phyloP scores from a whole-genome alignment of 2,888 invertebrate species.

The Amiota communis region DNA sequence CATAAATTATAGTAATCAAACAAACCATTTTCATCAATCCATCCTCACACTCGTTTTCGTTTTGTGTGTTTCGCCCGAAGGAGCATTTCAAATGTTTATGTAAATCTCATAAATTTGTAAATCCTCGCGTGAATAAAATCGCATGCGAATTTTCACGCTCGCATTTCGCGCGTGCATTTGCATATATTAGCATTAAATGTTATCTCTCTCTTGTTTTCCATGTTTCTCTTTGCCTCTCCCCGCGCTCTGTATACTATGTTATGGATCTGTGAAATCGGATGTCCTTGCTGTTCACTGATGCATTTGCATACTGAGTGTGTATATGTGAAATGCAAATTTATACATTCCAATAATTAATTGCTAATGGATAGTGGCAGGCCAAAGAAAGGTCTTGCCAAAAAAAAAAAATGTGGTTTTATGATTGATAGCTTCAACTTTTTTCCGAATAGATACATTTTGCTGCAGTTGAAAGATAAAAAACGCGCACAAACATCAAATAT shows the following conservation, averaged over 20 bases:
- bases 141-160: constrained; percentile 6
- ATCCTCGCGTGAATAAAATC: background rate
- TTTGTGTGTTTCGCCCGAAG: background rate
- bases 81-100: constrained; percentile 11
- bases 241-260: background rate
- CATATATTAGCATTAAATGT: constrained; percentile 47
- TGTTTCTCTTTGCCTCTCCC: background rate
- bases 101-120: constrained; percentile 25
- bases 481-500: background rate
- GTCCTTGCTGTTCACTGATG: background rate
- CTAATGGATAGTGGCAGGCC: constrained; percentile 14
- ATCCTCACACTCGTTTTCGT: background rate
- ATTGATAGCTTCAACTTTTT: background rate
- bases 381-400: background rate
- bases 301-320: background rate
- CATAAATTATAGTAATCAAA: constrained; percentile 16
- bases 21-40: background rate
- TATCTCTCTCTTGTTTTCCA: constrained; percentile 7
- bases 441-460: no score
- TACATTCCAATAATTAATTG: constrained; percentile 27
- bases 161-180: constrained; percentile 44
- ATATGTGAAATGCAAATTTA: constrained; percentile 19
- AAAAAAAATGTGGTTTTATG: constrained; percentile 1
- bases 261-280: background rate
- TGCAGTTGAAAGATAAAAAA: no score